A percentile compares a stretch with the other conserved stretches of the same genome.
These are phyloP conservation scores for Panagrolaimus sp. DNA, from an alignment of 1,140 invertebrate genomes.

Conservation along the genomic window DNA sequence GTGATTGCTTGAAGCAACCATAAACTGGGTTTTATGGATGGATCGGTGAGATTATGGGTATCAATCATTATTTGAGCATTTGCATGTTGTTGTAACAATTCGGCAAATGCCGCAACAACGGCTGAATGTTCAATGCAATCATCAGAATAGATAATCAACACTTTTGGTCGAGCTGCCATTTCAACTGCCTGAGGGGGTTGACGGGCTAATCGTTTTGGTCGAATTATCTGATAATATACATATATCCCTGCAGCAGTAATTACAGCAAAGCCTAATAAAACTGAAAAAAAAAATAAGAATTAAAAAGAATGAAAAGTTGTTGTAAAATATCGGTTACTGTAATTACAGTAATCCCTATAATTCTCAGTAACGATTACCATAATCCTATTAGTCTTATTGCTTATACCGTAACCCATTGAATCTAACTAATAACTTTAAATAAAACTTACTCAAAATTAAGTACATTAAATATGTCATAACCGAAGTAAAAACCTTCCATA, in stretches of 20 bases:
- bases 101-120: slow-evolving; percentile 36
- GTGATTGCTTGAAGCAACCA: slow-evolving; percentile 40
- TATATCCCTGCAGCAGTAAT: slow-evolving; percentile 24
- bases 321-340: not conserved
- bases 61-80: slow-evolving; percentile 38
- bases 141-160: slow-evolving; percentile 53
- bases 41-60: slow-evolving; percentile 27
- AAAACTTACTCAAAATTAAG: not conserved
- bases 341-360: too few relatives aligned
- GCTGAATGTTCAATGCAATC: slow-evolving; percentile 43
- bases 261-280: slow-evolving; percentile 27
- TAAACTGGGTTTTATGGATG: slow-evolving; percentile 20
- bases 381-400: too few relatives aligned
- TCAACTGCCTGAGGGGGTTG: slow-evolving; percentile 32
- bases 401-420: not conserved
- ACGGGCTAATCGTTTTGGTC: slow-evolving; percentile 16
- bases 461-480: not conserved
- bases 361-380: too few relatives aligned
- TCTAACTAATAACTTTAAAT: too few relatives aligned
- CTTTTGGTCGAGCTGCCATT: slow-evolving; percentile 32
- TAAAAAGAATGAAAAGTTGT: not conserved
- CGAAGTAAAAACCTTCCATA: not conserved
- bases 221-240: slow-evolving; percentile 24
- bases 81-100: slow-evolving; percentile 31
- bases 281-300: slow-evolving; percentile 22